Evolutionary conservation across 2,888 invertebrate genomes (phyloP).

Genomic region (Lordiphosa andalusiaca): DNA sequence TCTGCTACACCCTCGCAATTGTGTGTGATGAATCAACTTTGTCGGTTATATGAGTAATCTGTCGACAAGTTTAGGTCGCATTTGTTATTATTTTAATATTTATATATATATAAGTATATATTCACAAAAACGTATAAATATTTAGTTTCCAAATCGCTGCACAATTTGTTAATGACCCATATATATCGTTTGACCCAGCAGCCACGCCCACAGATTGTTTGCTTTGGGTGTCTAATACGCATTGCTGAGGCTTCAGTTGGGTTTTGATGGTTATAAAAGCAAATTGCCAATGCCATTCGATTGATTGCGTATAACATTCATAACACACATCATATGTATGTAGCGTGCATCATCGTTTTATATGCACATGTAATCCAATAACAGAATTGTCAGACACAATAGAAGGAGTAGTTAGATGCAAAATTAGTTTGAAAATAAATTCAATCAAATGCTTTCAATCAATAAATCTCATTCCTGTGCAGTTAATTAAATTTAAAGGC

Average conservation of each 20-base stretch:
- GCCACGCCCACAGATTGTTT: slow-evolving; percentile 17
- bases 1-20: no score
- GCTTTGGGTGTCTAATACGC: slow-evolving; percentile 22
- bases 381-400: background rate
- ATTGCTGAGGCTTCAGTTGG: slow-evolving; percentile 56
- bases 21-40: no score
- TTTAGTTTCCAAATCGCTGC: slow-evolving; percentile 54
- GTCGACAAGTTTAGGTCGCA: slow-evolving; percentile 49
- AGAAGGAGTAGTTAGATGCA: background rate
- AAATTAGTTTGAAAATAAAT: slow-evolving; percentile 7
- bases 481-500: no score
- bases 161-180: slow-evolving; percentile 75
- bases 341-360: background rate
- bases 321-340: slow-evolving; percentile 34
- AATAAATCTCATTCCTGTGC: background rate
- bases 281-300: slow-evolving; percentile 60
- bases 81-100: slow-evolving; percentile 42
- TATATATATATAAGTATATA: slow-evolving; percentile 1
- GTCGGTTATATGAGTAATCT: slow-evolving; percentile 39
- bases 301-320: slow-evolving; percentile 55
- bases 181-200: slow-evolving; percentile 58
- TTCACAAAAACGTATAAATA: background rate
- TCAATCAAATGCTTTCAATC: background rate
- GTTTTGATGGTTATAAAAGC: slow-evolving; percentile 45
- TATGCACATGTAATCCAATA: slow-evolving; percentile 21